Conservation (phyloP, 2,797 vertebrate genomes). For the Graptemys geographica region DNA sequence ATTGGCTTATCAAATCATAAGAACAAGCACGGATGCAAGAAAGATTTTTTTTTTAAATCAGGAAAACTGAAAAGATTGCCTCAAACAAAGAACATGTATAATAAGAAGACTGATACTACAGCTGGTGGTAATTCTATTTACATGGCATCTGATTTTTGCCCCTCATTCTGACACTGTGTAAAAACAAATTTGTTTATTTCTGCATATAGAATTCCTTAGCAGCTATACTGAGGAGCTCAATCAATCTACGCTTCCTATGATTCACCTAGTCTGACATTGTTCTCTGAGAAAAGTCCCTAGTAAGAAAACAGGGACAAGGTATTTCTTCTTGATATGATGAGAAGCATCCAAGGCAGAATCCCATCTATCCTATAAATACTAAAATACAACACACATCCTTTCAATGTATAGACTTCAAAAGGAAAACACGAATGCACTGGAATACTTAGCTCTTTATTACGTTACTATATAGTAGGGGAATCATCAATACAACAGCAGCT, state of each 20-base stretch:
- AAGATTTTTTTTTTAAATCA: conserved; percentile 51
- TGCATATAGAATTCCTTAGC: conserved; percentile 71
- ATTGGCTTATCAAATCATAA: not conserved
- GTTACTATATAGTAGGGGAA: not conserved
- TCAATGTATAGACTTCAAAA: not conserved
- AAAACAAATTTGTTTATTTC: conserved; percentile 73
- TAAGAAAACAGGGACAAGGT: not conserved
- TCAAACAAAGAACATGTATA: conserved; percentile 37
- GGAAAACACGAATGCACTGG: not conserved
- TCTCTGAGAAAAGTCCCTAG: conserved; percentile 59
- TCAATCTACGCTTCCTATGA: conserved; percentile 70
- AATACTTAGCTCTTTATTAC: not conserved
- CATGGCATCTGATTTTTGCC: conserved; percentile 70
- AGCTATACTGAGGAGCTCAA: conserved; percentile 61
- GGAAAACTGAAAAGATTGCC: not conserved
- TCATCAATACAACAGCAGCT: conserved; percentile 10
- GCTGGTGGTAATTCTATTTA: conserved; percentile 72
- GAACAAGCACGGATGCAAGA: not conserved
- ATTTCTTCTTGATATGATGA: conserved; percentile 38
- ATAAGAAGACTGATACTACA: conserved; percentile 69
- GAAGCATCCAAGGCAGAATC: not conserved
- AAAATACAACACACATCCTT: not conserved
- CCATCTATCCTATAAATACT: conserved; percentile 14
- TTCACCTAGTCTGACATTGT: conserved; percentile 69
- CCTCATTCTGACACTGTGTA: conserved; percentile 50